A percentile compares a stretch with the other conserved stretches of the same genome.
These are phyloP conservation scores for Lepus timidus DNA, from an alignment of 2,113 vertebrate genomes.

Conservation along the genomic window DNA sequence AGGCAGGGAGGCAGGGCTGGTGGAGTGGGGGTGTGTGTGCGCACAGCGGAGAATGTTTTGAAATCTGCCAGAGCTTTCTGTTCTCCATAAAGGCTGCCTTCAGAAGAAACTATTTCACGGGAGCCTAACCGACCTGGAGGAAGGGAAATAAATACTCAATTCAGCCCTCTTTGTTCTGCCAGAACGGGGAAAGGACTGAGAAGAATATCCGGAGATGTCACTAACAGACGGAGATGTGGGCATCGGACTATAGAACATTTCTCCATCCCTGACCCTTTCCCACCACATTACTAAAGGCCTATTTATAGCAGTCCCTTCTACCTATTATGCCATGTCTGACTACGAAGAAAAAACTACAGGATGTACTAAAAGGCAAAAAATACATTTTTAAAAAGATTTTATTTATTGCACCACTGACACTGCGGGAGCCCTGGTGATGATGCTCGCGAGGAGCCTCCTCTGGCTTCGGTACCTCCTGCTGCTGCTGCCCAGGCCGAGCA, in stretches of 20 bases:
- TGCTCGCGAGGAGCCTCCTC: too few relatives aligned
- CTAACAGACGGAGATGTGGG: background rate
- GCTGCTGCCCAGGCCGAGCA: too few relatives aligned
- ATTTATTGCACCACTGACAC: too few relatives aligned
- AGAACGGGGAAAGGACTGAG: background rate
- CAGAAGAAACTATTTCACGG: background rate
- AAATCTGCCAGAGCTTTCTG: background rate
- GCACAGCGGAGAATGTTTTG: background rate
- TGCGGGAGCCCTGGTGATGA: too few relatives aligned
- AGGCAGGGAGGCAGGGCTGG: too few relatives aligned
- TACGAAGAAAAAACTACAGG: background rate
- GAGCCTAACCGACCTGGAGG: background rate
- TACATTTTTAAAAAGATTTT: background rate
- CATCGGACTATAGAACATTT: background rate
- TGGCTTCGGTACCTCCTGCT: too few relatives aligned
- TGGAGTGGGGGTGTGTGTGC: too few relatives aligned
- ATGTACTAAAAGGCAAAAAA: background rate
- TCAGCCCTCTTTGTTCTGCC: background rate
- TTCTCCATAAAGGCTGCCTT: background rate
- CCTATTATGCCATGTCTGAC: background rate
- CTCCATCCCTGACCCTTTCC: background rate
- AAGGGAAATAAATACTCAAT: background rate
- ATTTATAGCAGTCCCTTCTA: background rate
- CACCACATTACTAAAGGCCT: background rate
- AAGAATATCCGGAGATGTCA: background rate